Conservation (phyloP, 2,113 vertebrate genomes). For the Toxotes chatareus region DNA sequence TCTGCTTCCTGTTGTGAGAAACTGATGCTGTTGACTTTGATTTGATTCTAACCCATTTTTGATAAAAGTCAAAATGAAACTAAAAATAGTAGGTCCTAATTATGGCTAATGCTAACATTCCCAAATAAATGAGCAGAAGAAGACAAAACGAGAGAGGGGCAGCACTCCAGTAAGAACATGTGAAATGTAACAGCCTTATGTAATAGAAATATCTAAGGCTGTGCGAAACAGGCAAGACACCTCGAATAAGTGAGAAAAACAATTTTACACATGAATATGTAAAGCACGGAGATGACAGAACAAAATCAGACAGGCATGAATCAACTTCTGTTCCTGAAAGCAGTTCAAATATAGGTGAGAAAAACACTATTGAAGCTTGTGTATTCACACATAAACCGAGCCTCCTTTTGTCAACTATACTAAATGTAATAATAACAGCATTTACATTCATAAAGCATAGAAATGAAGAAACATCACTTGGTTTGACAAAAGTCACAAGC, state of each 20-base stretch:
- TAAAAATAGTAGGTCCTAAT: neutral
- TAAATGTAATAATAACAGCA: neutral
- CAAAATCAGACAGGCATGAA: constrained; percentile 38
- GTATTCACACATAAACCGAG: neutral
- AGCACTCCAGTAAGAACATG: neutral
- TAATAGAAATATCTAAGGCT: neutral
- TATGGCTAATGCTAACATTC: neutral
- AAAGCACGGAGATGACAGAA: constrained; percentile 20
- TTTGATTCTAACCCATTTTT: neutral
- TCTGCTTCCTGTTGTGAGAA: too few species aligned
- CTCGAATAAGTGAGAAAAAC: constrained; percentile 21
- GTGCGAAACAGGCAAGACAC: neutral
- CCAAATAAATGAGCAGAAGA: neutral
- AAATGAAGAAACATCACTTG: neutral
- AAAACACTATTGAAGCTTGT: constrained; percentile 4
- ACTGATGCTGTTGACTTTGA: neutral
- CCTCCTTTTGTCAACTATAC: neutral
- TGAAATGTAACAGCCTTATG: neutral
- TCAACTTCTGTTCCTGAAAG: constrained; percentile 24
- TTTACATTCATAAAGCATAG: neutral
- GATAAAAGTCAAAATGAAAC: neutral
- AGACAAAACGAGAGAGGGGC: neutral
- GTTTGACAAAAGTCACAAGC: neutral
- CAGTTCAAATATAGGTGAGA: constrained; percentile 35
- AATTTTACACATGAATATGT: constrained; percentile 37